These are phyloP conservation scores for Alces alces DNA, from an alignment of 2,113 vertebrate genomes.

Conservation along the genomic window DNA sequence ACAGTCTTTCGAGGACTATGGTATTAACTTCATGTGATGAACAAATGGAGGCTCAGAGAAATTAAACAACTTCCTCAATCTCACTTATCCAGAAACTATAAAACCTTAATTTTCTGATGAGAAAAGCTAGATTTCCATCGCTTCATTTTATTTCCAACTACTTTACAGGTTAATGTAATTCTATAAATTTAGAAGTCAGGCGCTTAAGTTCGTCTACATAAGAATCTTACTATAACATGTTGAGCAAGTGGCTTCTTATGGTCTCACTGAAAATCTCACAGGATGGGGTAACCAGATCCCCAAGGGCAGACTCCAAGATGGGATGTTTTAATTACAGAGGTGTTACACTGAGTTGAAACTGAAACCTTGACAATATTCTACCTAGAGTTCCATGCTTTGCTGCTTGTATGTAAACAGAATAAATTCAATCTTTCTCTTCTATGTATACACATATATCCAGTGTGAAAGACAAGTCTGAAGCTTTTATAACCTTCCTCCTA, in stretches of 20 bases:
- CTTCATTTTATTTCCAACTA: neutral
- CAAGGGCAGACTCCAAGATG: neutral
- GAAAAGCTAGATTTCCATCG: neutral
- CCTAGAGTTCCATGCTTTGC: neutral
- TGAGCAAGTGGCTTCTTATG: neutral
- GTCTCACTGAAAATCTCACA: neutral
- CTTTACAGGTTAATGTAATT: neutral
- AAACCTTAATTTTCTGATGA: neutral
- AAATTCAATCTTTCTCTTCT: neutral
- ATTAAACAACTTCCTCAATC: neutral
- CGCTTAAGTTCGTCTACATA: neutral
- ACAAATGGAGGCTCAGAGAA: neutral
- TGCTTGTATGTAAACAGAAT: neutral
- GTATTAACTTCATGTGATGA: neutral
- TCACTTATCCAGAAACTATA: neutral
- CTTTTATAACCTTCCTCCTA: neutral
- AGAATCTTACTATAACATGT: neutral
- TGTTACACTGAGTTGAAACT: neutral
- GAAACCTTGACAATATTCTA: neutral
- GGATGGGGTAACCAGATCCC: neutral
- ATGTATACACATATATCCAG: neutral
- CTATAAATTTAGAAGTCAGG: neutral
- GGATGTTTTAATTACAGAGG: neutral
- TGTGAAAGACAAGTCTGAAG: neutral
- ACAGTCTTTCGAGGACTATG: neutral